Conservation (phyloP, 1,140 invertebrate genomes). For the Magallana gigas region DNA sequence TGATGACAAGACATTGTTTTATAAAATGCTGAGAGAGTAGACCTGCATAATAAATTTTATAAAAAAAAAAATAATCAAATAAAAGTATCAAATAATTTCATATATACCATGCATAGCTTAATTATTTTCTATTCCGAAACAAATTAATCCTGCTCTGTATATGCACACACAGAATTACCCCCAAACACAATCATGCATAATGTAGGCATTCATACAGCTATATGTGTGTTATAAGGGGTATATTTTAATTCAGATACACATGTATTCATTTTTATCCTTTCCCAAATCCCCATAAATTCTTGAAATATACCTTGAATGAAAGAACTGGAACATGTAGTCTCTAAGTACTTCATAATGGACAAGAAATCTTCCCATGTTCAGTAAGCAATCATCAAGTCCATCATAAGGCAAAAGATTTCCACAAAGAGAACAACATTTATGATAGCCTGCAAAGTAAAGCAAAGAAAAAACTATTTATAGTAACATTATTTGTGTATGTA, state of each 20-base stretch:
- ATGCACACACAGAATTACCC: not conserved
- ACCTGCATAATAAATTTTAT: constrained; percentile 9
- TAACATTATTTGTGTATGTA: constrained; percentile 6
- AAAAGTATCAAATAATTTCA: constrained; percentile 11
- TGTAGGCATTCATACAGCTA: not conserved
- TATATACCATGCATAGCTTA: not conserved
- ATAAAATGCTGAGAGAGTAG: constrained; percentile 33
- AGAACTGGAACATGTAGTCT: constrained; percentile 43
- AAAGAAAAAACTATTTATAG: not conserved
- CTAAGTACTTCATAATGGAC: constrained; percentile 43
- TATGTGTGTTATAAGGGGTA: not conserved
- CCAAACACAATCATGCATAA: not conserved
- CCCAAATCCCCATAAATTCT: not conserved
- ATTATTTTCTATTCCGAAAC: not conserved
- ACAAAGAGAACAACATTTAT: not conserved
- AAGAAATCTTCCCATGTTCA: constrained; percentile 45
- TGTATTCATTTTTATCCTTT: not conserved
- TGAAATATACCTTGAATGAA: constrained; percentile 35
- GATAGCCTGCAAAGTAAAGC: not conserved
- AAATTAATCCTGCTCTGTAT: not conserved
- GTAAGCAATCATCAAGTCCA: constrained; percentile 36
- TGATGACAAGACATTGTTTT: constrained; percentile 28
- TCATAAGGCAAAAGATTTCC: constrained; percentile 34
- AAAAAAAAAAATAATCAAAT: not conserved
- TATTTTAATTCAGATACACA: not conserved